Base-by-base conservation (phyloP, 2,888 invertebrate species). In the Dione juno region DNA sequence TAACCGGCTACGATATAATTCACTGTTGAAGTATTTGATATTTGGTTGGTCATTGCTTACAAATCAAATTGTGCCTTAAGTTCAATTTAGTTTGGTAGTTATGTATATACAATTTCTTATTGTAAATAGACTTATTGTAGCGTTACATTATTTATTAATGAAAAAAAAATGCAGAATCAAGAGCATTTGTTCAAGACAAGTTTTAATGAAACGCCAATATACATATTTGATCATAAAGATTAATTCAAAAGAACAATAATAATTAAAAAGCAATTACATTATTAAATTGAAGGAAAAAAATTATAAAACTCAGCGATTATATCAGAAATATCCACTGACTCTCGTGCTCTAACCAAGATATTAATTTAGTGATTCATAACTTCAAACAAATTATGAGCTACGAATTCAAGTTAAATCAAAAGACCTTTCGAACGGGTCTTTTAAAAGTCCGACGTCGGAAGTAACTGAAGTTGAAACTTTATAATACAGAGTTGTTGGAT, bases 1-100 rank as follows among this genome's bases (percentile, higher is more conserved):
- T 70, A 53, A 68, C 71, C 61, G 61, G 67, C 53, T 69, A 69
- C 63, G 53, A 73, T 54, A 57, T 69, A 66, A 45, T 66, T 28
- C 48, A 50, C 35, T 50, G 19, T 63, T 48, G 63, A 50, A 63
- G 37, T 63, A 9, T 63, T 16, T 16, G 7, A 19, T 19, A 21
- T 41, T 40, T 40, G 40, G 13, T 58, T 16, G 19, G n/a, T 16
- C 16, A n/a, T 16, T 48, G 45, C 48, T 48, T 8, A 9, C 16
- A 16, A n/a, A 9, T 3, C n/a, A 48, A 48, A 48, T 10, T 3
- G n/a, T 48, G 16, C 3, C 3, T 6, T 35, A n/a, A n/a, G 8
- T 54, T 54, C 8, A 8, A 21, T 58, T 58, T 40, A 13, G 13
- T 58, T 37, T 58, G 11, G 16, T n/a, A n/a, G n/a, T n/a, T n/a